Evolutionary conservation across 2,797 vertebrate genomes (phyloP).

Genomic region (Takifugu ocellatus): DNA sequence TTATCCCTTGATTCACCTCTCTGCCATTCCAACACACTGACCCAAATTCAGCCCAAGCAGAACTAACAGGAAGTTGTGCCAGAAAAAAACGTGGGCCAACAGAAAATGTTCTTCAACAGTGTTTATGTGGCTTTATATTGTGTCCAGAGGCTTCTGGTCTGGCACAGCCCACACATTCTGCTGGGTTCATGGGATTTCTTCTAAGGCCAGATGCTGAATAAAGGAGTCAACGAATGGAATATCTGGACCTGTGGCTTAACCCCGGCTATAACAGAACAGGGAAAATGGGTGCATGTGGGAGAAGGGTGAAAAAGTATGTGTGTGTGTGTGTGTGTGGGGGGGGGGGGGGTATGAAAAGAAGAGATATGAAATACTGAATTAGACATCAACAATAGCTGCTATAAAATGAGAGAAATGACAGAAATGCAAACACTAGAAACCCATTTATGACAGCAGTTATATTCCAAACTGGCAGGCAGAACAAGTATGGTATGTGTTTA

Average conservation of each 20-base stretch:
- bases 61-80: conserved; percentile 51
- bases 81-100: conserved; percentile 54
- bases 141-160: conserved; percentile 57
- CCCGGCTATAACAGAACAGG: conserved; percentile 21
- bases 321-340: conserved; percentile 7
- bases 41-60: conserved; percentile 55
- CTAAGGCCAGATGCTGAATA: conserved; percentile 42
- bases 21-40: conserved; percentile 47
- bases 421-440: conserved; percentile 27
- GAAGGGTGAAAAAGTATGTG: conserved; percentile 1
- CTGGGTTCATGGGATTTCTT: conserved; percentile 53
- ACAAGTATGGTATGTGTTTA: conserved; percentile 41
- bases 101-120: conserved; percentile 44
- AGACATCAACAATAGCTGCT: conserved; percentile 11
- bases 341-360: background rate
- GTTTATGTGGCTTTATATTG: conserved; percentile 46
- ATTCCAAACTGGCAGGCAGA: conserved; percentile 30
- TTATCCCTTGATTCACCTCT: conserved; percentile 53
- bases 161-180: conserved; percentile 53
- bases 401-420: conserved; percentile 8
- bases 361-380: background rate
- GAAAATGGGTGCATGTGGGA: background rate
- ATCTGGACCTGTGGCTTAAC: conserved; percentile 39
- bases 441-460: conserved; percentile 49
- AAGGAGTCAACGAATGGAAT: conserved; percentile 35